Evolutionary conservation across 2,113 vertebrate genomes (phyloP), one percentile per base, ranked within the genome.

Genomic region (Epinephelus fuscoguttatus): DNA sequence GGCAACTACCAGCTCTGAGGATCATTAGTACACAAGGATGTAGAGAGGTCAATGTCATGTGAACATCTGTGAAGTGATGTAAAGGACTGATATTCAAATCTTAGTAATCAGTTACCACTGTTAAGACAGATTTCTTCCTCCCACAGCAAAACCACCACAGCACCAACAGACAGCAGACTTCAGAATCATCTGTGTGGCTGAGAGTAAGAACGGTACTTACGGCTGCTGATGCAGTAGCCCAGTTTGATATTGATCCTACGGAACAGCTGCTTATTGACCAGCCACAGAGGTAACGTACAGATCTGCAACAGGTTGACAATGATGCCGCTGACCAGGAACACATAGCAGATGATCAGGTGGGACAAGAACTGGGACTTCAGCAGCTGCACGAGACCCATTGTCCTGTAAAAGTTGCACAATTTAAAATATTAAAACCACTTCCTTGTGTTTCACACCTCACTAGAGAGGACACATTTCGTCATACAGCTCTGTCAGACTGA

Each of bases 281-380:
- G 94, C 98, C 98, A 98, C 84, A 99, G 92, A 3, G 96, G 84
- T 69, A 97, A 96, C 0, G 97, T 98, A 85, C 95, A 95, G 64
- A 99, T 84, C 91, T 99, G 98, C 77, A 98, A 63, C 76, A 97
- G 79, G 94, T 99, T 99, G 89, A 99, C 33, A 10, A 99, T 95
- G 57, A 99, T 91, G 77, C 98, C 98, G 23, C 97, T 98, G 82
- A 94, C 95, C 88, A 99, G 95, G 92, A 99, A 99, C 84, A 99
- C 97, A 23, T 98, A 99, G 90, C 96, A 96, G 92, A 99, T 96
- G 90, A 99, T 75, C 52, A 99, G 95, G 15, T 97, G 97, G 88
- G 95, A 96, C 91, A 99, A 87, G 83, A 99, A 97, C 89, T 98
- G 98, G 23, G 97, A 97, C 92, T 99, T 99, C 82, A 99, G 93